These are phyloP conservation scores for Macrophya annulata DNA, from an alignment of 2,888 invertebrate species.

Conservation along the genomic window DNA sequence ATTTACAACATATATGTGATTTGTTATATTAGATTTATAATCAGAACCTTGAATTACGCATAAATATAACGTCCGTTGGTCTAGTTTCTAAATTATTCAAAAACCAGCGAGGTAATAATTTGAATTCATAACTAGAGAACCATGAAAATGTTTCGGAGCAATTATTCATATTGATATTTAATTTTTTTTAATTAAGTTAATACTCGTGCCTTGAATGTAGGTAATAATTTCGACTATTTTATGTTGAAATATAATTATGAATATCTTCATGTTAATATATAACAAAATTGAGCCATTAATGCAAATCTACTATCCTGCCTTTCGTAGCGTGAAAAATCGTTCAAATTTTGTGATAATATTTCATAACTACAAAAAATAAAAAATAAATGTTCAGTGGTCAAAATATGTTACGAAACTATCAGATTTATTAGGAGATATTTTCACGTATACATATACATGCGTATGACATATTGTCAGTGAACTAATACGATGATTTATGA, in stretches of 20 bases:
- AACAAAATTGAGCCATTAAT: neutral
- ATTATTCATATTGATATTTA: neutral
- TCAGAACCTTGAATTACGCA: neutral
- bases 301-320: neutral
- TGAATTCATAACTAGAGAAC: neutral
- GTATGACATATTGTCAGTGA: neutral
- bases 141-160: neutral
- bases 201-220: neutral
- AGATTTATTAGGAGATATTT: neutral
- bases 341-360: neutral
- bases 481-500: neutral
- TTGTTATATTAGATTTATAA: neutral
- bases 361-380: neutral
- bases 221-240: neutral
- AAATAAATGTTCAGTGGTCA: neutral
- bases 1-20: neutral
- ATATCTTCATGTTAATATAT: neutral
- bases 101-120: neutral
- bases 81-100: conserved; percentile 23
- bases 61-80: neutral
- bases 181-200: neutral
- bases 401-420: neutral
- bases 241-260: neutral
- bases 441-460: neutral
- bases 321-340: neutral